Evolutionary conservation across 2,888 invertebrate species (phyloP), one percentile per base, ranked within the genome.

Genomic region (Lypha dubia): DNA sequence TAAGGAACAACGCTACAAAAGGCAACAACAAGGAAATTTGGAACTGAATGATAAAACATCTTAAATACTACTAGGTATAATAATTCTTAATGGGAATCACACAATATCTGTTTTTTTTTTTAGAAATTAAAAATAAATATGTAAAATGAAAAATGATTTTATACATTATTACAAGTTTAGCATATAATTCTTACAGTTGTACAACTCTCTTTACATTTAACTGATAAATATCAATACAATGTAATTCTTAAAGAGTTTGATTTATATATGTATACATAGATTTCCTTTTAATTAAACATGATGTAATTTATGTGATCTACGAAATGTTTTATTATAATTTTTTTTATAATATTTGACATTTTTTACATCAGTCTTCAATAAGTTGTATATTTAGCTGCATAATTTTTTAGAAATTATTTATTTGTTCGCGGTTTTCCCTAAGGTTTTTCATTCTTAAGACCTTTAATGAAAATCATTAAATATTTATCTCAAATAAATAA

Each of bases 1-100:
- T 91, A 95, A 95, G 87, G 95, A 96, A 90, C 97, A 96, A 83
- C 91, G 91, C 32, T 91, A 89, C 79, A 92, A 92, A 88, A 89
- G 92, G 60, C 89, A 89, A 85, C 89, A 90, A 75, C 88, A 89
- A 70, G 87, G 88, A 79, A 87, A 86, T 76, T 77, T 87, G 62
- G 84, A 82, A 49, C 86, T 90, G 65, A 89, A 89, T 83, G 89
- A 91, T 87, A 92, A 92, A 87, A 91, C 89, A 87, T 90, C 91
- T 88, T 91, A 91, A 90, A 81, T 58, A 56, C 35, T 63, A 73
- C 35, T 63, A 79, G 46, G 56, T 71, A 63, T 28, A 46, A 73
- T 38, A 46, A 58, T 65, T 58, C 49, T 71, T 58, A 79, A 56
- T 22, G 44, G 32, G 38, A 82, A 82, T 70, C 38, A 70, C 68